A percentile compares a stretch with the other conserved stretches of the same genome.
phyloP scores from a whole-genome alignment of 2,888 invertebrate genomes.

The Sclerodermus sp. region DNA sequence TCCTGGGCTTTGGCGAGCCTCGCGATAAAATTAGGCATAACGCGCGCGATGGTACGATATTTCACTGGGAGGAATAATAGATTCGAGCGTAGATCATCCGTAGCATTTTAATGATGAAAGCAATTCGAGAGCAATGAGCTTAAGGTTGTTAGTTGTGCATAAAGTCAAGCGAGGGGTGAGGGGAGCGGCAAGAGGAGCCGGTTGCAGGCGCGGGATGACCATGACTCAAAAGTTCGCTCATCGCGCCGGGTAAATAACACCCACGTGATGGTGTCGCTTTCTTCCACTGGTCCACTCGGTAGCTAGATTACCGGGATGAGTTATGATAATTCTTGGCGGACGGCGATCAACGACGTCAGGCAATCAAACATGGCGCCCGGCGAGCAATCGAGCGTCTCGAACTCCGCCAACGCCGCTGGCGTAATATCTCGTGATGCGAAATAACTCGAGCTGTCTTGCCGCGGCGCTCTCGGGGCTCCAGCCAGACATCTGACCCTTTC shows the following conservation, averaged over 20 bases:
- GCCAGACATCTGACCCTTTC: background rate
- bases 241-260: constrained; percentile 37
- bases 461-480: constrained; percentile 1
- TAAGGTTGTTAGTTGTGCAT: no score
- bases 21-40: no score
- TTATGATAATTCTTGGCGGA: constrained; percentile 52
- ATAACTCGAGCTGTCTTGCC: constrained; percentile 7
- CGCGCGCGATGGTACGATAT: no score
- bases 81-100: no score
- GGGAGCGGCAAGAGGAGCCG: no score
- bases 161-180: no score
- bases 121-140: no score
- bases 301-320: constrained; percentile 47
- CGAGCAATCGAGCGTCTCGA: constrained; percentile 45
- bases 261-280: constrained; percentile 42
- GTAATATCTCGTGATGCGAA: constrained; percentile 14
- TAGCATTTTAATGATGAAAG: no score
- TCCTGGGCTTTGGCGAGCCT: no score
- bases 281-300: constrained; percentile 33
- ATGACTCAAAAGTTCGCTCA: no score
- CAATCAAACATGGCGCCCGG: constrained; percentile 54
- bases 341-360: constrained; percentile 51
- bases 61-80: no score
- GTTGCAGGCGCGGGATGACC: no score
- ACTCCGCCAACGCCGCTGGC: constrained; percentile 43